Conservation (phyloP, 2,888 invertebrate genomes). For the Tigriopus californicus region DNA sequence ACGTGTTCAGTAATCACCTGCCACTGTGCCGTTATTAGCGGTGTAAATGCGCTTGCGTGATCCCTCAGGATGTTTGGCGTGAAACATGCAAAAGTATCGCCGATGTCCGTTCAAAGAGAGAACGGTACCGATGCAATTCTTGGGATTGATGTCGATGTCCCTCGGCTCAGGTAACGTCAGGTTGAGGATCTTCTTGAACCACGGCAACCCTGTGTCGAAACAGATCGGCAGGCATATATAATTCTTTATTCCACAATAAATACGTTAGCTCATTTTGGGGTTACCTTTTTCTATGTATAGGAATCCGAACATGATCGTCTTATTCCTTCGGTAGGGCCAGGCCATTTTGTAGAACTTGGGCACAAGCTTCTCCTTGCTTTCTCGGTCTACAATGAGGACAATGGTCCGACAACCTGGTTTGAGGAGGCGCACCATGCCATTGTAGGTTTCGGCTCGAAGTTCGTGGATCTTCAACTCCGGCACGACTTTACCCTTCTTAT, state of each 20-base stretch:
- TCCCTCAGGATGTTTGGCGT: slow-evolving; percentile 72
- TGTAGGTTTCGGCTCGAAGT: slow-evolving; percentile 80
- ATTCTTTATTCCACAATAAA: no score
- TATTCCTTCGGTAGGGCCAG: slow-evolving; percentile 92
- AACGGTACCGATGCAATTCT: slow-evolving; percentile 86
- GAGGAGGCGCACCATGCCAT: slow-evolving; percentile 70
- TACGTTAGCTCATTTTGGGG: not conserved
- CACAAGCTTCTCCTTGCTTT: slow-evolving; percentile 60
- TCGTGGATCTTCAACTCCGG: slow-evolving; percentile 72
- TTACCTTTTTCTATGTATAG: slow-evolving; percentile 70
- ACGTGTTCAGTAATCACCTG: no score
- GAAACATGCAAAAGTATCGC: slow-evolving; percentile 96
- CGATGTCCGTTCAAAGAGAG: slow-evolving; percentile 86
- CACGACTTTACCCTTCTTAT: slow-evolving; percentile 21
- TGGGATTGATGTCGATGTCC: slow-evolving; percentile 73
- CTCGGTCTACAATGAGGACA: slow-evolving; percentile 68
- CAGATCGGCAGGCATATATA: no score
- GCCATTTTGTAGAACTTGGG: slow-evolving; percentile 80
- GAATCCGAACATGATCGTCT: slow-evolving; percentile 84
- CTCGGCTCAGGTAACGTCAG: slow-evolving; percentile 62
- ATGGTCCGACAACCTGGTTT: slow-evolving; percentile 91
- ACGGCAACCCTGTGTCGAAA: slow-evolving; percentile 47
- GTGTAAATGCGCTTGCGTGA: slow-evolving; percentile 29
- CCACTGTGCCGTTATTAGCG: slow-evolving; percentile 11
- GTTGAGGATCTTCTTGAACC: slow-evolving; percentile 79